phyloP scores from a whole-genome alignment of 2,797 vertebrate species.

The Lithobates pipiens region DNA sequence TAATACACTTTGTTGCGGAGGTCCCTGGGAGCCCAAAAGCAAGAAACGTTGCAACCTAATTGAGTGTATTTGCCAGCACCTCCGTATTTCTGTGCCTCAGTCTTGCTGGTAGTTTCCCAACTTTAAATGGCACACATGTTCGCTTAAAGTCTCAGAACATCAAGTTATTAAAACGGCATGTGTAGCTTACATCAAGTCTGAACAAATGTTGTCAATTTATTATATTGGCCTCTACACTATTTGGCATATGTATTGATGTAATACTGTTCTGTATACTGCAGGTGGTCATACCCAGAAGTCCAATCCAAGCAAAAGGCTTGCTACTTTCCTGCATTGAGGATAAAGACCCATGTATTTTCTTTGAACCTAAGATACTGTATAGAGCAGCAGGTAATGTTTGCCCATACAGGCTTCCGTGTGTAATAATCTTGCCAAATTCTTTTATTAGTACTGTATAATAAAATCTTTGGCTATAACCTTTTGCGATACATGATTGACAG shows the following conservation, averaged over 20 bases:
- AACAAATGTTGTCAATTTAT: not conserved
- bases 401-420: constrained; percentile 58
- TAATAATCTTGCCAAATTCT: constrained; percentile 23
- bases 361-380: constrained; percentile 98
- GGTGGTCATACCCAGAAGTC: constrained; percentile 94
- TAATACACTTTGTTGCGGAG: no score
- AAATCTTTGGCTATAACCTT: constrained; percentile 21
- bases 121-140: not conserved
- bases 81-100: not conserved
- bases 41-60: not conserved
- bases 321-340: constrained; percentile 94
- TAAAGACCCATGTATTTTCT: constrained; percentile 97
- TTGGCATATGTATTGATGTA: not conserved
- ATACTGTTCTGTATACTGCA: constrained; percentile 65
- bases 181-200: not conserved
- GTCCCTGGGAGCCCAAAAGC: no score
- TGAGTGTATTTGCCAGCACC: not conserved
- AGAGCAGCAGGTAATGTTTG: constrained; percentile 90
- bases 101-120: not conserved
- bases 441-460: constrained; percentile 17
- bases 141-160: not conserved
- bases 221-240: not conserved
- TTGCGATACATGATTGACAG: constrained; percentile 20
- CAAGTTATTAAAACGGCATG: not conserved
- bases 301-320: constrained; percentile 94